phyloP scores from a whole-genome alignment of 1,140 invertebrate genomes.

The Carcinoscorpius rotundicauda region DNA sequence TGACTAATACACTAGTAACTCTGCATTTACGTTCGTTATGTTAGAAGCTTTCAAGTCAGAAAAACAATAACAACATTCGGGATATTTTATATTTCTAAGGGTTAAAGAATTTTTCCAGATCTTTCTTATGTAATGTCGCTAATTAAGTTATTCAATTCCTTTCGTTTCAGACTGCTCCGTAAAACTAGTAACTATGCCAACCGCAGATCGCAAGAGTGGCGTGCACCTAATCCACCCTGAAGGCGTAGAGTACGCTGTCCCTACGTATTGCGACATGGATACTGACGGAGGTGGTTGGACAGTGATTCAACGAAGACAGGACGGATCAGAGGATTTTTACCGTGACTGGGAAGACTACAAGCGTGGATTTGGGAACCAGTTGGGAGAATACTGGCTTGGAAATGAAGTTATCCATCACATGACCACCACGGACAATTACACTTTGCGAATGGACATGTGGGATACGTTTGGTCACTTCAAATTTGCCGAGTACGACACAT shows the following conservation, averaged over 20 bases:
- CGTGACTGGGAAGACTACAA: conserved; percentile 38
- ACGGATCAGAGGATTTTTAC: conserved; percentile 45
- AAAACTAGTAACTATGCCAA: not conserved
- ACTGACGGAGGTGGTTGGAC: conserved; percentile 50
- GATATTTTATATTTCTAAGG: too few species aligned
- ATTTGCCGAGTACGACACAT: conserved; percentile 47
- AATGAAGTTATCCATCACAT: conserved; percentile 36
- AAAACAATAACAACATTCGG: too few species aligned
- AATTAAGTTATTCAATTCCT: too few species aligned
- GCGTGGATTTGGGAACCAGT: conserved; percentile 34
- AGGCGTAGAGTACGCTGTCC: too few species aligned
- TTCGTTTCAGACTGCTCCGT: conserved; percentile 39
- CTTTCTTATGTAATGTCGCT: too few species aligned
- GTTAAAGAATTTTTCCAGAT: too few species aligned
- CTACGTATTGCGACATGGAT: too few species aligned
- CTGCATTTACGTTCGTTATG: too few species aligned
- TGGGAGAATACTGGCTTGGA: conserved; percentile 37
- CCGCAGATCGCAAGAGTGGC: conserved; percentile 37
- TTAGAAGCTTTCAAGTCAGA: too few species aligned
- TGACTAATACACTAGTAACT: too few species aligned
- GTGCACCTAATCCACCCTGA: conserved; percentile 54
- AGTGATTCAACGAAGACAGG: conserved; percentile 61
- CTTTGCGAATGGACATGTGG: conserved; percentile 49
- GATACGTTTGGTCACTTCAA: conserved; percentile 39
- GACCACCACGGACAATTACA: conserved; percentile 37